Base-by-base conservation (phyloP, 2,113 vertebrate genomes). In the Sylvietta virens region DNA sequence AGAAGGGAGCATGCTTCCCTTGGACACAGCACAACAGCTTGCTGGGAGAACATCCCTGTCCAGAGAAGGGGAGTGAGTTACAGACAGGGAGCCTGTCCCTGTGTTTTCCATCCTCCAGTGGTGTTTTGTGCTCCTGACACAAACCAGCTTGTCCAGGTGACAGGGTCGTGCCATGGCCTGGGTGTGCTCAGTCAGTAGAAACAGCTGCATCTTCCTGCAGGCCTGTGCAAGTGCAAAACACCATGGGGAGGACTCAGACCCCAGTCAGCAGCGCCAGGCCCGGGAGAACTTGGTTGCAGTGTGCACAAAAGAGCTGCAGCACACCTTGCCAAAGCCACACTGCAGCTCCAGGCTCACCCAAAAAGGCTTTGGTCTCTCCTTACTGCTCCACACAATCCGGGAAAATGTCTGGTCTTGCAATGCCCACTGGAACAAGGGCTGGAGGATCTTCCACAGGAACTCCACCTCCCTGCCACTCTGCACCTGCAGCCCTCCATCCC, bases 101-200 rank as follows among this genome's bases (percentile, higher is more conserved):
- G 23, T n/a, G 39, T n/a, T 57, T 51, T 57, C 74, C 51, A 81
- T 37, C 37, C 39, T 40, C 10, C 71, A 35, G 23, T 2, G 37
- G 30, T 51, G 40, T 27, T 87, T 27, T 61, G 78, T 53, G 12
- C 60, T 87, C 45, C 69, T 81, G 40, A 26, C 58, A 62, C 40
- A 64, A 21, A 19, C 6, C 56, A 77, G 54, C 27, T 26, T 0
- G 1, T 54, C 18, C 47, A 61, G 65, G 60, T 3, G 15, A 15
- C 6, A 31, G 39, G 19, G 24, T 6, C 0, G 1, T 51, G 56
- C 23, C 15, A 17, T 0, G 8, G 48, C 21, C 30, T 71, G 74
- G n/a, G 33, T 47, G 88, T 15, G 6, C 37, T 10, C 30, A 79
- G 35, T 10, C 37, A 61, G 56, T 22, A 90, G 18, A 1, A 56